phyloP scores from a whole-genome alignment of 1,140 invertebrate species.

The Battus philenor region DNA sequence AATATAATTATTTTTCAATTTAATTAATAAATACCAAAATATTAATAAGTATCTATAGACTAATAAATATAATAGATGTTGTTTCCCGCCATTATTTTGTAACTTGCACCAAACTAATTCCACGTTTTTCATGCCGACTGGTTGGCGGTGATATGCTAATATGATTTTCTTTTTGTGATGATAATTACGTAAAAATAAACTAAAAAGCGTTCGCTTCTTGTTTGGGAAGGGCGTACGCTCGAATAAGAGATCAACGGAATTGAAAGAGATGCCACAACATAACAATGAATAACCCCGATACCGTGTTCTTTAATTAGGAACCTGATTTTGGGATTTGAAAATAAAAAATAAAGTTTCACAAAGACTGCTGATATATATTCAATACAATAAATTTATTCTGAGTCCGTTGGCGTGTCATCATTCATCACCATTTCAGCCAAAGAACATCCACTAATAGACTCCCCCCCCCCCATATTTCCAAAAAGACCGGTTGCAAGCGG shows the following conservation, averaged over 20 bases:
- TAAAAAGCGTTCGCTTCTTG: conserved; percentile 11
- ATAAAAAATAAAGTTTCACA: background rate
- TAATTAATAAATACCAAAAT: too few relatives aligned
- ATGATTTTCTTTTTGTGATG: conserved; percentile 19
- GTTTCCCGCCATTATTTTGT: conserved; percentile 2
- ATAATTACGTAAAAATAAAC: conserved; percentile 22
- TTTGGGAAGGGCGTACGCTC: conserved; percentile 2
- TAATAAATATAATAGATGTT: too few relatives aligned
- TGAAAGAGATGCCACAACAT: conserved; percentile 3
- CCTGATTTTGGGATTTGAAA: conserved; percentile 1
- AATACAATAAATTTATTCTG: too few relatives aligned
- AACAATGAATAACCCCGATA: background rate
- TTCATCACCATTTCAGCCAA: too few relatives aligned
- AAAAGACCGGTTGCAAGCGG: too few relatives aligned
- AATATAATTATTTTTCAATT: too few relatives aligned
- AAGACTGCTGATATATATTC: too few relatives aligned
- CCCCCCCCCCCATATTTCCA: too few relatives aligned
- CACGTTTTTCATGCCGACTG: conserved; percentile 22
- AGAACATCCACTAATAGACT: too few relatives aligned
- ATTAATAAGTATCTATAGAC: too few relatives aligned
- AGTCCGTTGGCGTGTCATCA: too few relatives aligned
- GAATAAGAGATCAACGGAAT: conserved; percentile 10
- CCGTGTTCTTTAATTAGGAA: background rate
- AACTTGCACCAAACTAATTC: conserved; percentile 11
- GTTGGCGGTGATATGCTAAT: conserved; percentile 22